Base-by-base conservation (phyloP, 2,113 vertebrate species). In the Pachypanchax playfairii region DNA sequence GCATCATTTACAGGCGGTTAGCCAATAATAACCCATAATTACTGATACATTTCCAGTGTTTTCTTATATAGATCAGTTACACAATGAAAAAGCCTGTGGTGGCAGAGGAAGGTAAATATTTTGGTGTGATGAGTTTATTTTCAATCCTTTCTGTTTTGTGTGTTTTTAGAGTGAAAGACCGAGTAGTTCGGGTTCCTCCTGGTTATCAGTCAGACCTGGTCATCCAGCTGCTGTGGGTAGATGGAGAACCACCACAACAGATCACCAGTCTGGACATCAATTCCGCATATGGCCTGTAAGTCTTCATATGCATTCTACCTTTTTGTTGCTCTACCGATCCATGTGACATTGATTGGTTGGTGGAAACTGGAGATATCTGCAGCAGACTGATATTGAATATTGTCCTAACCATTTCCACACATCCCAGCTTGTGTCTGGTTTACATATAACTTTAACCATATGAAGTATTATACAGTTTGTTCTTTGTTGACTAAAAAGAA, bases 281-380 rank as follows among this genome's bases (percentile, higher is more conserved):
- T 88, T 98, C 97, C 46, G 96, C 97, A 17, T 98, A 98, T n/a
- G 96, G 96, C 87, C 92, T 99, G 97, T 99, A 92, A 96, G 97
- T 96, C 51, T 57, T 4, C 20, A 43, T 11, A 77, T 42, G 18
- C 17, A 29, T 49, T 58, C 6, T 62, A 15, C 56, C n/a, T 66
- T 48, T 59, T 17, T 15, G 15, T 20, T 28, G 14, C 20, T 50
- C 10, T 12, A 1, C 43, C 15, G 6, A 17, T 39, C 38, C 41
- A 17, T 43, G 13, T 33, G 5, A 14, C 8, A 4, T 51, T n/a
- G 7, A 1, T 60, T 20, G n/a, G 2, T 55, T 21, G 14, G 13
- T 49, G 1, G 3, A 52, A 24, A 18, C 7, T 47, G 41, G 3
- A 15, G 6, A 20, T 18, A 20, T 20, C n/a, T 18, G 20, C 39